Percentiles rank a stretch among this genome's conserved stretches.
These are phyloP conservation scores for Stigmatopora nigra DNA, from an alignment of 2,113 vertebrate genomes.

Conservation along the genomic window DNA sequence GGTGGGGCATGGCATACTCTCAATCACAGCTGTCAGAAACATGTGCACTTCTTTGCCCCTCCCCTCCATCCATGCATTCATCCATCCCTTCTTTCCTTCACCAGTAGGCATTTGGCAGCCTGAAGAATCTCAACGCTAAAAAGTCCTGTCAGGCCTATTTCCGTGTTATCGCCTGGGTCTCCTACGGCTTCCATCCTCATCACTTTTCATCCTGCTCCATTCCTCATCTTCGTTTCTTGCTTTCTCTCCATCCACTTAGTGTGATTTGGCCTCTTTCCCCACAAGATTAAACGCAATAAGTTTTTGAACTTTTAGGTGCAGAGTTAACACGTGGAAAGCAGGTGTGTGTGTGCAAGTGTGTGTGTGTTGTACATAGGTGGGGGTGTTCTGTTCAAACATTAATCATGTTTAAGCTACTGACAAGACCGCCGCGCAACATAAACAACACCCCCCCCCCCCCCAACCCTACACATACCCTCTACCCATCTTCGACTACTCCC, in stretches of 20 bases:
- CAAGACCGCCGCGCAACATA: constrained; percentile 72
- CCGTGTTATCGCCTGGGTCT: constrained; percentile 87
- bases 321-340: constrained; percentile 11
- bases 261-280: constrained; percentile 66
- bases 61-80: constrained; percentile 58
- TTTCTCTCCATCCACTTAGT: constrained; percentile 50
- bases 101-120: constrained; percentile 79
- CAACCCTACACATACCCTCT: constrained; percentile 27
- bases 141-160: constrained; percentile 99
- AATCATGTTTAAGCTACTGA: constrained; percentile 99
- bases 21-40: constrained; percentile 70
- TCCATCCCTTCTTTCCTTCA: constrained; percentile 34
- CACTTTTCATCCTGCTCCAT: constrained; percentile 47
- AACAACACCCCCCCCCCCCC: constrained; percentile 11
- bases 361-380: constrained; percentile 23
- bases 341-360: constrained; percentile 25
- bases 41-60: constrained; percentile 57
- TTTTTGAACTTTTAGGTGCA: constrained; percentile 45
- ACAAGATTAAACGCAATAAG: constrained; percentile 70
- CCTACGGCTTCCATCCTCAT: constrained; percentile 45
- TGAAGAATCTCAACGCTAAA: constrained; percentile 97
- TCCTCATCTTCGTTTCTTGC: constrained; percentile 37
- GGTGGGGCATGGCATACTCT: constrained; percentile 51
- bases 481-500: constrained; percentile 26
- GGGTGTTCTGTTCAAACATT: constrained; percentile 70